Evolutionary conservation across 2,888 invertebrate genomes (phyloP), one percentile per base, ranked within the genome.

Genomic region (Ormyrus pomaceus): DNA sequence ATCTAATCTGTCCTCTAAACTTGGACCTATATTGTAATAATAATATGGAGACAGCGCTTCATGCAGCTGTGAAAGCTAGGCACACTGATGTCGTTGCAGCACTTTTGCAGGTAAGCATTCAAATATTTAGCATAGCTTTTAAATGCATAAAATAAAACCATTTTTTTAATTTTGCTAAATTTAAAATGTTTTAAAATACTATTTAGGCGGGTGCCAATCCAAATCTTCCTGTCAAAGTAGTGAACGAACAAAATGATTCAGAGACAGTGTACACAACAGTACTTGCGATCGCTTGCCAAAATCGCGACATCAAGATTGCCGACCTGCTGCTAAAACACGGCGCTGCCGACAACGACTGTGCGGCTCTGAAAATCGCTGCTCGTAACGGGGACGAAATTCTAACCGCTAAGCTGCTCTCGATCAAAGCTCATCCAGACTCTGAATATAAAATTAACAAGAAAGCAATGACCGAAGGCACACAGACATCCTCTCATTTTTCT

Each of bases 381-480:
- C 91, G 92, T 45, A 94, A 94, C 84, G 93, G 94, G 19, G 96
- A 98, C 87, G 95, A 95, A 87, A 92, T 93, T 0, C 93, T 97
- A 6, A 94, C 95, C 7, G 95, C 96, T 11, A 95, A 95, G 83
- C 91, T 98, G 46, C 92, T 99, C n/a, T 95, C 97, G 0, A 95
- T 96, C 69, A 96, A 96, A 91, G 96, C 97, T 0, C 95, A 96
- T 90, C 94, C 96, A 0, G 99, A 99, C 91, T 95, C 96, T 0
- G 98, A 99, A 87, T 96, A 95, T 91, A 96, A 97, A 91, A 95
- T 99, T 68, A 98, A 98, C 91, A 97, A 97, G 89, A 95, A 96
- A 83, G 94, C 95, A 0, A 94, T 98, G 91, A 94, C 95, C 0
- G 94, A 95, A 86, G 91, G 91, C 11, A 92, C 93, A 0, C 92